A percentile compares a stretch with the other conserved stretches of the same genome.
Conservation (phyloP, 1,140 invertebrate species). For the Propsilocerus akamusi region DNA sequence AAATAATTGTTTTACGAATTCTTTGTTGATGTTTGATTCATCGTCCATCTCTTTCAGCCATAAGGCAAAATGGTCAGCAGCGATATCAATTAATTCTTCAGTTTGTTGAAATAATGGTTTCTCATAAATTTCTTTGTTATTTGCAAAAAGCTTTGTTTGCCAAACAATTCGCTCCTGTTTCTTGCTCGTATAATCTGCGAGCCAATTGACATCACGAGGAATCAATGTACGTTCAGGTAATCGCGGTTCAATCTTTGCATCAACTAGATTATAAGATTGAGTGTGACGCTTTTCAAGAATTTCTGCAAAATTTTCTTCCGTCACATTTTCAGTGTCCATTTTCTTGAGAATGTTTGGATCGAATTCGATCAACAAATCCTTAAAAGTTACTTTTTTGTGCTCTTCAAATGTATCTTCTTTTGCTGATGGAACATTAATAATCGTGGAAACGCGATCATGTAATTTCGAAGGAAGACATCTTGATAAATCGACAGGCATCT, state of each 20-base stretch:
- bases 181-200: conserved; percentile 14
- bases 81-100: conserved; percentile 21
- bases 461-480: conserved; percentile 14
- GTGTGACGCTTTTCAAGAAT: conserved; percentile 4
- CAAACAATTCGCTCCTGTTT: conserved; percentile 9
- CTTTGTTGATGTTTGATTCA: conserved; percentile 15
- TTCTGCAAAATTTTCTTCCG: conserved; percentile 17
- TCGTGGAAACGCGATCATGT: conserved; percentile 14
- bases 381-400: conserved; percentile 15
- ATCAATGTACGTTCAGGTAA: conserved; percentile 11
- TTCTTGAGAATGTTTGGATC: conserved; percentile 11
- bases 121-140: conserved; percentile 9
- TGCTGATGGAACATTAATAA: conserved; percentile 8
- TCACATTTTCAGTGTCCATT: conserved; percentile 9
- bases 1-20: conserved; percentile 19
- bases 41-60: conserved; percentile 18
- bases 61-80: conserved; percentile 19
- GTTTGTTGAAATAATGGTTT: conserved; percentile 19
- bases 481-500: conserved; percentile 13
- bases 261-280: conserved; percentile 8
- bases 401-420: conserved; percentile 17
- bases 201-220: conserved; percentile 16
- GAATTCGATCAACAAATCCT: conserved; percentile 13
- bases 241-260: conserved; percentile 15
- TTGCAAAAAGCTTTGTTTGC: conserved; percentile 11